Evolutionary conservation across 1,140 invertebrate genomes (phyloP).

Genomic region (Musca domestica): DNA sequence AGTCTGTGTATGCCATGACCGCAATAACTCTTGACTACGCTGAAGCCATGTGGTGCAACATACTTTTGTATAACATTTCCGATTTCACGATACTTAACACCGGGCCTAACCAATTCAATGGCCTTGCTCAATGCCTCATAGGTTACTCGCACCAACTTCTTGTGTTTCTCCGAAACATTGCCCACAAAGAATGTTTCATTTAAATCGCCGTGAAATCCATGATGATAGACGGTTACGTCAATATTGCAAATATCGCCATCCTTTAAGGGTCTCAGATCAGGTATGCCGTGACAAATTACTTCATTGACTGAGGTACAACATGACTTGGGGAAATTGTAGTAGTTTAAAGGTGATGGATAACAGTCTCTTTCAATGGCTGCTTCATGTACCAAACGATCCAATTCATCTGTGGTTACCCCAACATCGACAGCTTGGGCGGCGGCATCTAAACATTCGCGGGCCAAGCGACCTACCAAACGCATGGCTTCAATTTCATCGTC

Average conservation of each 20-base stretch:
- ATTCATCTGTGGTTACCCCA: constrained; percentile 97
- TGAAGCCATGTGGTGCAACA: constrained; percentile 90
- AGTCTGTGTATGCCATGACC: constrained; percentile 97
- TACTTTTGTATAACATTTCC: constrained; percentile 98
- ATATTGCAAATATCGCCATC: constrained; percentile 98
- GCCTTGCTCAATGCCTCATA: constrained; percentile 92
- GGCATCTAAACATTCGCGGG: constrained; percentile 91
- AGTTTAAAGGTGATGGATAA: constrained; percentile 98
- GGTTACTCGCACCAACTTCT: constrained; percentile 87
- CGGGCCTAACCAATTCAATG: constrained; percentile 87
- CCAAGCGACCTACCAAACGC: constrained; percentile 86
- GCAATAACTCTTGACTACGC: constrained; percentile 96
- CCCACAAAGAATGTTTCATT: constrained; percentile 98
- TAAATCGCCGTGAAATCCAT: constrained; percentile 95
- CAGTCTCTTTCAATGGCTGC: constrained; percentile 96
- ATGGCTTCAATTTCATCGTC: constrained; percentile 96
- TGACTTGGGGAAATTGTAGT: constrained; percentile 97
- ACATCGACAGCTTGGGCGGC: constrained; percentile 83
- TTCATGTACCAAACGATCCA: constrained; percentile 88
- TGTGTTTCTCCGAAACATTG: constrained; percentile 78
- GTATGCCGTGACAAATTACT: constrained; percentile 98
- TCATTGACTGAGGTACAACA: constrained; percentile 99
- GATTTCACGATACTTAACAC: constrained; percentile 95
- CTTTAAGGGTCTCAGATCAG: constrained; percentile 82
- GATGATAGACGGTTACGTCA: constrained; percentile 97